A percentile compares a stretch with the other conserved stretches of the same genome.
Conservation (phyloP, 2,113 vertebrate genomes). For the Cyphomyrus discorhynchus region DNA sequence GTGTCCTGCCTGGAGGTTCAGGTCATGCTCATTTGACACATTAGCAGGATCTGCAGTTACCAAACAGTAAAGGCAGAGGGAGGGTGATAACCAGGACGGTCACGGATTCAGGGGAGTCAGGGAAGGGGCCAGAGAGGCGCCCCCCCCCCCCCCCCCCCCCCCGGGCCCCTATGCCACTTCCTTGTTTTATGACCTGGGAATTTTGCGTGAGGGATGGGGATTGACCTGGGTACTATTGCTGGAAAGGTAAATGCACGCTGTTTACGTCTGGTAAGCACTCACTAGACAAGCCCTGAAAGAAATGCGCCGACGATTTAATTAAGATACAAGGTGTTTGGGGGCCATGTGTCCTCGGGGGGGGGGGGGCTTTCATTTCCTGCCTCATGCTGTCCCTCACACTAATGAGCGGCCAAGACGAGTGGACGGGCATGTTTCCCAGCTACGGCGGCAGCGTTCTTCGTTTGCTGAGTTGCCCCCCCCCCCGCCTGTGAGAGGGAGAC, state of each 20-base stretch:
- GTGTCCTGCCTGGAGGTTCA: background rate
- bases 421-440: background rate
- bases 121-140: background rate
- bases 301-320: background rate
- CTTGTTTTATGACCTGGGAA: conserved; percentile 9
- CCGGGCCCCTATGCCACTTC: background rate
- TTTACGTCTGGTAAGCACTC: background rate
- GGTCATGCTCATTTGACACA: background rate
- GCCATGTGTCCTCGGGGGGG: background rate
- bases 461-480: conserved; percentile 16
- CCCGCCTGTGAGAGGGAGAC: conserved; percentile 52
- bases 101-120: background rate
- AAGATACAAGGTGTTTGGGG: background rate
- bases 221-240: background rate
- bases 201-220: background rate
- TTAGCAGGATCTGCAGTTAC: background rate
- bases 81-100: background rate
- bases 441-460: background rate
- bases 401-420: background rate
- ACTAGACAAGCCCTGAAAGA: background rate
- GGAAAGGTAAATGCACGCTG: background rate
- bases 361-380: background rate
- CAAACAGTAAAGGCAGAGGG: background rate
- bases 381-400: background rate
- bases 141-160: conserved; percentile 25